Base-by-base conservation (phyloP, 2,797 vertebrate species). In the Cichlasoma orientale region DNA sequence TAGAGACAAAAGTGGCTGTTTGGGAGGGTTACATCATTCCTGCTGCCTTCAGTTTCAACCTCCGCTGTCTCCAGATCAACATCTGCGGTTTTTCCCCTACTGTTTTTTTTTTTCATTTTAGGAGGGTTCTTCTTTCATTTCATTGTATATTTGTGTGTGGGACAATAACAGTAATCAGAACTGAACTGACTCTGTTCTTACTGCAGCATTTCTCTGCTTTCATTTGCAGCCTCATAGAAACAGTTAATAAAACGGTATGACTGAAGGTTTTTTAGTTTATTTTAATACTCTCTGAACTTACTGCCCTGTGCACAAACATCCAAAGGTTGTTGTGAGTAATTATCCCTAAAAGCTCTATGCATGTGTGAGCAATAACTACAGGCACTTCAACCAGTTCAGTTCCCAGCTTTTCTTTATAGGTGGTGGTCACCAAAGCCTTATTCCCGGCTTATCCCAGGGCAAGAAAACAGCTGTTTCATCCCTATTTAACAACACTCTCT, bases 11-110 rank as follows among this genome's bases (percentile, higher is more conserved):
- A 63, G 14, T 63, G 59, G 14, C 41, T 63, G 4, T 57, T 29
- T 31, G 47, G 53, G 56, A 61, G 23, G 58, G 38, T 79, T 61
- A 68, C 72, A 72, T 72, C 77, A 72, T 58, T 18, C 7, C 27
- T 41, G 27, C 18, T 69, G 36, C 19, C 63, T 78, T 71, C 63
- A 55, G 52, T 58, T 78, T 52, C 16, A 56, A 3, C 21, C 6
- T 53, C 52, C 1, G 58, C 54, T 33, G 23, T 50, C 6, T 55
- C 69, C 52, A 74, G 54, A 31, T 61, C 53, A 72, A 54, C 86
- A 78, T 58, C 79, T 84, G 82, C 41, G 12, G 3, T 18, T 61
- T 29, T 38, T 76, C 44, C 13, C 12, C 21, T 50, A 3, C 29
- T 8, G 1, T 72, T 38, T 27, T 57, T 56, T 56, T 16, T 57